These are phyloP conservation scores for Colossoma macropomum DNA, from an alignment of 2,113 vertebrate species.

Conservation along the genomic window DNA sequence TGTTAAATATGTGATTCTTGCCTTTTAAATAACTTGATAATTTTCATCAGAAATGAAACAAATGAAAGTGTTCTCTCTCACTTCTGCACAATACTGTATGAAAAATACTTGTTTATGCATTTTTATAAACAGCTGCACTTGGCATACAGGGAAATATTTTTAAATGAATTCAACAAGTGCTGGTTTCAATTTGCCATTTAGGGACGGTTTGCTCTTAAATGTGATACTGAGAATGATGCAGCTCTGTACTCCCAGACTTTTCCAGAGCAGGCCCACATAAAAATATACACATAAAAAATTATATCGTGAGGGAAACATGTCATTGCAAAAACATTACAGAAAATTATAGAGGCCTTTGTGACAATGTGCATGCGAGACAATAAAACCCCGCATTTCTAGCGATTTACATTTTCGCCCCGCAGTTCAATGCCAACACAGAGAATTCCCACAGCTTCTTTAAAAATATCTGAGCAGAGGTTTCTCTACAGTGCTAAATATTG, in stretches of 20 bases:
- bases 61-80: no score
- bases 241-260: not conserved
- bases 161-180: not conserved
- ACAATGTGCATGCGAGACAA: conserved; percentile 45
- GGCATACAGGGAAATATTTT: not conserved
- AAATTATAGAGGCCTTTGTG: conserved; percentile 55
- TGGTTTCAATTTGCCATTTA: not conserved
- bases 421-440: conserved; percentile 51
- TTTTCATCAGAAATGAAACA: no score
- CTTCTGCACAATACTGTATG: no score
- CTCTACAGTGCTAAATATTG: conserved; percentile 33
- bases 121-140: no score
- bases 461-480: conserved; percentile 65
- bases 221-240: not conserved
- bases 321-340: conserved; percentile 48
- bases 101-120: no score
- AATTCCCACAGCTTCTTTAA: conserved; percentile 73
- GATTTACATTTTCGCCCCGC: conserved; percentile 47
- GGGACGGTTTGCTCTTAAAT: not conserved
- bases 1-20: no score
- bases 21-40: no score
- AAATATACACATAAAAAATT: conserved; percentile 25
- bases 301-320: conserved; percentile 45
- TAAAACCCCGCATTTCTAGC: conserved; percentile 47
- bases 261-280: conserved; percentile 40